Percentiles rank a stretch among this genome's conserved stretches.
These are phyloP conservation scores for Heliornis fulica DNA, from an alignment of 2,113 vertebrate species.

Conservation along the genomic window DNA sequence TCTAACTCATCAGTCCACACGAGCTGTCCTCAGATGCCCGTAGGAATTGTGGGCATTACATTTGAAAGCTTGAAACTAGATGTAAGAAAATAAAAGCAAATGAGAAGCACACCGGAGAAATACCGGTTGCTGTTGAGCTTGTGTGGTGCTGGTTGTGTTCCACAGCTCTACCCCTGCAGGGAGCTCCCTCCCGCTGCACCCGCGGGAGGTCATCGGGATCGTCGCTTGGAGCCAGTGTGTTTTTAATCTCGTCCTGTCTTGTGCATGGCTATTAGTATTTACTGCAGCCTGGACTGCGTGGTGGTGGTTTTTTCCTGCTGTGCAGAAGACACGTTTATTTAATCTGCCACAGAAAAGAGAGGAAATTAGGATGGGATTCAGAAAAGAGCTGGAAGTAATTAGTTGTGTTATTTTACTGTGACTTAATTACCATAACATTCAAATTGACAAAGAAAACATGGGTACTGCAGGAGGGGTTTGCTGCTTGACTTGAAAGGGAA, in stretches of 20 bases:
- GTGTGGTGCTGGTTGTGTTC: fast-evolving
- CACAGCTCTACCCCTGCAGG: neutral
- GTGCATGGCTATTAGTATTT: conserved; percentile 32
- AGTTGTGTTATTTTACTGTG: conserved; percentile 27
- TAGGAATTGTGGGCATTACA: fast-evolving
- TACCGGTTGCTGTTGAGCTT: neutral
- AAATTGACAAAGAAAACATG: conserved; percentile 6
- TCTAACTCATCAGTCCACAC: fast-evolving
- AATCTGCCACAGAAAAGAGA: conserved; percentile 37
- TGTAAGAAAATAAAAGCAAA: neutral
- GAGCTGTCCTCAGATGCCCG: neutral
- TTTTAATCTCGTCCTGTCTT: conserved; percentile 19
- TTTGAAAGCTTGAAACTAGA: neutral
- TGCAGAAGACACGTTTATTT: conserved; percentile 32
- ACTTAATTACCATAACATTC: conserved; percentile 29
- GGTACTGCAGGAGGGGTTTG: neutral
- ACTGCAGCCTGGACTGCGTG: neutral
- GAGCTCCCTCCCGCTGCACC: neutral
- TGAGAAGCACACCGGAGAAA: neutral
- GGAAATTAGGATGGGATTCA: conserved; percentile 48
- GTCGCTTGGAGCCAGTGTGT: neutral
- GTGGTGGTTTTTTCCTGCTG: neutral
- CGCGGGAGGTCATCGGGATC: neutral
- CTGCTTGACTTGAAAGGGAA: neutral
- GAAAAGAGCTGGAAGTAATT: conserved; percentile 59